phyloP scores from a whole-genome alignment of 2,797 vertebrate genomes.

The Phalanger gymnotis region DNA sequence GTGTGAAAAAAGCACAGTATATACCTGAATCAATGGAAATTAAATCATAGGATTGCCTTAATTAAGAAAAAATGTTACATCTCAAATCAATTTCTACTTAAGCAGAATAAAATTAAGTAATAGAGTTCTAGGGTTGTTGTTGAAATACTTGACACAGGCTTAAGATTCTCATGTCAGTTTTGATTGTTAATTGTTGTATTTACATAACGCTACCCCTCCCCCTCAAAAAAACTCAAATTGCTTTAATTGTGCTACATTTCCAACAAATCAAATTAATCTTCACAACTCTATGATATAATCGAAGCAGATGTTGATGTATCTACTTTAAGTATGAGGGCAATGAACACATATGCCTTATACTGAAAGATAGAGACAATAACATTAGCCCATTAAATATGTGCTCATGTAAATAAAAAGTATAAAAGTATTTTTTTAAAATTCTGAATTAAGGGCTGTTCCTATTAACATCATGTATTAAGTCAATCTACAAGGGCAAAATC shows the following conservation, averaged over 20 bases:
- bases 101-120: too few relatives aligned
- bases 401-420: too few relatives aligned
- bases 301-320: neutral
- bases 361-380: too few relatives aligned
- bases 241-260: neutral
- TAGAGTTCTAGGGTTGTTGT: neutral
- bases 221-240: neutral
- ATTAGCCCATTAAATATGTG: too few relatives aligned
- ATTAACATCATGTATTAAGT: too few relatives aligned
- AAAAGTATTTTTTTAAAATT: too few relatives aligned
- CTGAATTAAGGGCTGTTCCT: too few relatives aligned
- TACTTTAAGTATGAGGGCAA: too few relatives aligned
- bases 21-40: neutral
- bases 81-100: too few relatives aligned
- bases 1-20: neutral
- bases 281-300: conserved; percentile 47
- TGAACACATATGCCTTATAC: too few relatives aligned
- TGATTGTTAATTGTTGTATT: neutral
- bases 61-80: neutral
- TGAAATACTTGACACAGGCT: neutral
- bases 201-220: neutral
- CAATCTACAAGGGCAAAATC: too few relatives aligned
- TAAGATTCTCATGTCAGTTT: neutral
- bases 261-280: neutral
- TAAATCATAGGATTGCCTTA: neutral